Base-by-base conservation (phyloP, 2,797 vertebrate species). In the Myotis daubentonii region DNA sequence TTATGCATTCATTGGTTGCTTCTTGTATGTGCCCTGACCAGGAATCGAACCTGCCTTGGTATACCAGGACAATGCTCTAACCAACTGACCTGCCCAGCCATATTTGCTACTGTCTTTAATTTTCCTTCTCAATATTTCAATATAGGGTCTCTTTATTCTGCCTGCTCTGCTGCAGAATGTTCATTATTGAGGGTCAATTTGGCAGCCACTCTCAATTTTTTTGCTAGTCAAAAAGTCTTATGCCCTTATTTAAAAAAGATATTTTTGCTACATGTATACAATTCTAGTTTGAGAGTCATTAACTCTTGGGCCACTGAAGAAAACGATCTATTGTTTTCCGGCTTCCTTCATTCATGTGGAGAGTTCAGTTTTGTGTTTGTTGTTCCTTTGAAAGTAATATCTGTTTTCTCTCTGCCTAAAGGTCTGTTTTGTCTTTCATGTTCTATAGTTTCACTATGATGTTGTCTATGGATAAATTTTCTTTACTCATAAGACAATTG, bases 311-410 rank as follows among this genome's bases (percentile, higher is more conserved):
- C 20, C 70, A 72, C 0, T 78, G 16, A 68, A 68, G 30, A 60
- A 79, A 85, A 10, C 36, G 70, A 81, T 25, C 66, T 84, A n/a
- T 80, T 51, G n/a, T 47, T 68, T 71, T 53, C 57, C 49, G 12
- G 36, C 55, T 81, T 75, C 22, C 44, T 62, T 62, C 71, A 15
- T 51, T 72, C 15, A 78, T 16, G 8, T 12, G 60, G 4, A 72
- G 25, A 92, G 88, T 36, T 81, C 80, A 66, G 13, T 84, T 82
- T 28, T 80, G 22, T 33, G 10, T 78, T 36, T 65, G 44, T n/a
- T 95, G 57, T 70, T 85, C 68, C 33, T 75, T 8, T 71, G 28
- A 86, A 80, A 93, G 91, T 53, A 66, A 30, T 79, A 38, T 79
- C 55, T 92, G 65, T 53, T 87, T 74, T 49, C 82, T 80, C 57